Base-by-base conservation (phyloP, 2,888 invertebrate genomes). In the Eledona agricola region DNA sequence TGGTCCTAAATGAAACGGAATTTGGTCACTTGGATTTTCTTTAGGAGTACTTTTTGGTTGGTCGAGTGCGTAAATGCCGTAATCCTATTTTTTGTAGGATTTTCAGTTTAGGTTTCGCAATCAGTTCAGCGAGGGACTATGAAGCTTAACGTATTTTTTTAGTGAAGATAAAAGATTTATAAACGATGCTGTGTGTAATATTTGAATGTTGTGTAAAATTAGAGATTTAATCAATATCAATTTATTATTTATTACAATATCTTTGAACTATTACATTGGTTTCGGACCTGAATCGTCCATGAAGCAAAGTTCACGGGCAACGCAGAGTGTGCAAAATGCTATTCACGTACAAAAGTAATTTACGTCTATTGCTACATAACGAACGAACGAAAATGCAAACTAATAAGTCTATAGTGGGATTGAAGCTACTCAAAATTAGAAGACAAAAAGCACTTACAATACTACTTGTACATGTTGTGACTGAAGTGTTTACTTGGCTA, bases 31-130 rank as follows among this genome's bases (percentile, higher is more conserved):
- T 37, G 22, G 7, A 28, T 47, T 13, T 20, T 17, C 31, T 17
- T 31, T 32, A 23, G 20, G 11, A 25, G 5, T 37, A 42, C 29
- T 34, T 42, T 35, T 11, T 32, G 11, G 17, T 28, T 45, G 58
- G 50, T 45, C 55, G 58, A 25, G 25, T 55, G 61, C 6, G 13
- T 47, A 46, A 23, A 11, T 54, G 57, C 19, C 31, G 51, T 56
- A 56, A 55, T 55, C 49, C 57, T 60, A 55, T 54, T 56, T 58
- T 58, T 59, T 60, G 42, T 55, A 53, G 53, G 53, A 53, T 53
- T 53, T 47, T 46, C 47, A 42, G 28, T 53, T 17, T 47, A 53
- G 47, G 53, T 47, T 28, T 47, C 46, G 40, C 38, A 50, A 23
- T 31, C 28, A 28, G 19, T 40, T 40, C 49, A 32, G 7, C 49